Conservation (phyloP, 2,888 invertebrate genomes). For the Clistopyga incitator region DNA sequence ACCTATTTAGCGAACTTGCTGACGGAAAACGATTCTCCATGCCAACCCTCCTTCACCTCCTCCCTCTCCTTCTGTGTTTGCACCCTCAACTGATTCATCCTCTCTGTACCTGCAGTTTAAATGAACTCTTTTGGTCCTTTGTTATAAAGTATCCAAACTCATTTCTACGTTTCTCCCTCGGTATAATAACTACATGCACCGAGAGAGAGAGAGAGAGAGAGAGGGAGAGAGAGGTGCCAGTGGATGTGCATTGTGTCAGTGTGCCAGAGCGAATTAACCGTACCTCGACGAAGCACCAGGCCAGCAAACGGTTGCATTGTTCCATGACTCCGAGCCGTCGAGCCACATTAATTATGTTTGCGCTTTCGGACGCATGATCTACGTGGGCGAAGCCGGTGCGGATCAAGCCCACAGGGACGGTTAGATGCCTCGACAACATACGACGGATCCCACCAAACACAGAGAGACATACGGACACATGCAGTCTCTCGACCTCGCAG, state of each 20-base stretch:
- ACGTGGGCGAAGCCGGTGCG: constrained; percentile 37
- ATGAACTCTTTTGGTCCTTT: constrained; percentile 6
- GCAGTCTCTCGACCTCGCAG: constrained; percentile 26
- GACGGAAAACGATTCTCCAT: not conserved
- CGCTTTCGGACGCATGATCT: constrained; percentile 64
- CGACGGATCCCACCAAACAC: constrained; percentile 2
- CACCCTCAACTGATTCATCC: not conserved
- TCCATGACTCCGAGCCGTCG: constrained; percentile 55
- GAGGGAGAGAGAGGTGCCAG: not conserved
- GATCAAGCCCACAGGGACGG: constrained; percentile 7
- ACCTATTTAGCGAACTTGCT: not conserved
- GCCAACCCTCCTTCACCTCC: not conserved
- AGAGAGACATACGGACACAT: constrained; percentile 4
- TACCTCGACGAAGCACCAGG: constrained; percentile 52
- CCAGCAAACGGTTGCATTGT: constrained; percentile 63
- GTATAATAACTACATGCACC: not conserved
- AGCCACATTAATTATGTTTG: constrained; percentile 66
- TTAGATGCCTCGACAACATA: constrained; percentile 18
- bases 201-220: too few species aligned
- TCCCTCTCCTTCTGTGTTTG: not conserved
- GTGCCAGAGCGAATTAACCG: constrained; percentile 61
- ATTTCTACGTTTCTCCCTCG: not conserved
- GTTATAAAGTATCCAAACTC: not conserved
- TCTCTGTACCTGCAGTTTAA: constrained; percentile 2
- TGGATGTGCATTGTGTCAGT: constrained; percentile 40